phyloP scores from a whole-genome alignment of 2,113 vertebrate genomes.

The Apodemus speciosus region DNA sequence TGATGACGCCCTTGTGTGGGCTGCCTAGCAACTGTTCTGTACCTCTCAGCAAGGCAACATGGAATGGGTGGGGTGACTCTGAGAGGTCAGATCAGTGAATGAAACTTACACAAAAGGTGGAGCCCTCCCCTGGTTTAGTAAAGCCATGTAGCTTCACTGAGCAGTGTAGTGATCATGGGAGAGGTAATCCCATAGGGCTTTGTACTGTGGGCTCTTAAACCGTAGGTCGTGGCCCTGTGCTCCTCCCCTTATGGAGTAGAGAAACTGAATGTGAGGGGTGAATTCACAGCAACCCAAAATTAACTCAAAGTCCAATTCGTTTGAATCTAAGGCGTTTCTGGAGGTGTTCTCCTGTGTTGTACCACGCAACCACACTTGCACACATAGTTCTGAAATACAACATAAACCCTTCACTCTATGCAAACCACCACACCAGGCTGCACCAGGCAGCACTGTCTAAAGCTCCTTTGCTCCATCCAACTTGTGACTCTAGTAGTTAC shows the following conservation, averaged over 20 bases:
- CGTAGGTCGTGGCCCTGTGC: neutral
- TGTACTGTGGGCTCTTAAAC: too few species aligned
- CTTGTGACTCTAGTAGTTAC: neutral
- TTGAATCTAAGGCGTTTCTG: neutral
- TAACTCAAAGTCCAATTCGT: neutral
- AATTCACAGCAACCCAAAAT: neutral
- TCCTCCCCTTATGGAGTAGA: neutral
- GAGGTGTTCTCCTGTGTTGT: neutral
- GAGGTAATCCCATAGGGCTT: neutral
- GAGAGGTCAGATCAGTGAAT: neutral
- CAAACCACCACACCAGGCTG: neutral
- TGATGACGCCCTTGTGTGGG: neutral
- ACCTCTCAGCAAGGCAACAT: neutral
- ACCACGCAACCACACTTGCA: neutral
- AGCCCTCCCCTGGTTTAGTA: too few species aligned
- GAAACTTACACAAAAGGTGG: neutral
- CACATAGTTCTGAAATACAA: neutral
- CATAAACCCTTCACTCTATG: neutral
- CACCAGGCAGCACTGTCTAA: neutral
- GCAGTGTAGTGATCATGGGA: neutral
- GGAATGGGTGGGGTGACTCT: too few species aligned
- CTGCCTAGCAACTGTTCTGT: neutral
- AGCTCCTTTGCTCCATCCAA: neutral
- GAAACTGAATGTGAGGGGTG: neutral
- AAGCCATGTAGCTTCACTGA: neutral